Evolutionary conservation across 2,113 vertebrate genomes (phyloP).

Genomic region (Xiphophorus hellerii): DNA sequence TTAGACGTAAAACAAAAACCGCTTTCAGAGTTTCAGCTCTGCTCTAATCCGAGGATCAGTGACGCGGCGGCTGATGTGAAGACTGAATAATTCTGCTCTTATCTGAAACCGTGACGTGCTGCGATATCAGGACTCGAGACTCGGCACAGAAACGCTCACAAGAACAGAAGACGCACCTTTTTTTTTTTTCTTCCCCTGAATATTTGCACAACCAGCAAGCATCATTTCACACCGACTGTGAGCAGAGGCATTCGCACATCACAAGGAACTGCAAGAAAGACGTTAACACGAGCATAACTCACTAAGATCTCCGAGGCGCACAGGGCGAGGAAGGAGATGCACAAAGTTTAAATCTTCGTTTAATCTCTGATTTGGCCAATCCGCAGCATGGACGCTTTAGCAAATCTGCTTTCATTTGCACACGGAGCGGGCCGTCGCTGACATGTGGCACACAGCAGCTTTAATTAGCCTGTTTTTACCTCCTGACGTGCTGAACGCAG

Average conservation of each 20-base stretch:
- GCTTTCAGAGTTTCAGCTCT: too few relatives aligned
- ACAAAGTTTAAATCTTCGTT: background rate
- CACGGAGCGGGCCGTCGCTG: background rate
- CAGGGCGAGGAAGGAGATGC: background rate
- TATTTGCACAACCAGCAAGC: background rate
- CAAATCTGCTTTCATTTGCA: constrained; percentile 3
- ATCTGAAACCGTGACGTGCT: background rate
- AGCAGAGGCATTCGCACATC: background rate
- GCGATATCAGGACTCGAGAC: background rate
- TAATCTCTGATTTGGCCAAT: background rate
- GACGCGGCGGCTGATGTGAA: too few relatives aligned
- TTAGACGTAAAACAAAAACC: background rate
- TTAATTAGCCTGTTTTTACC: constrained; percentile 35
- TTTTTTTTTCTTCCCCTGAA: background rate
- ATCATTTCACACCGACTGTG: background rate
- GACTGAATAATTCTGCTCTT: background rate
- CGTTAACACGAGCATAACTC: background rate
- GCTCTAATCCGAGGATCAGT: background rate
- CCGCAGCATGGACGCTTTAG: background rate
- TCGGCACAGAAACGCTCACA: background rate
- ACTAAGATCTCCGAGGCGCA: background rate
- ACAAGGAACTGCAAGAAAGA: background rate
- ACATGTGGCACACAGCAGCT: constrained; percentile 17
- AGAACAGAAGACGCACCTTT: background rate
- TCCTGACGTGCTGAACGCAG: constrained; percentile 30